A percentile compares a stretch with the other conserved stretches of the same genome.
phyloP scores from a whole-genome alignment of 2,113 vertebrate genomes.

The Telmatochromis sp. region DNA sequence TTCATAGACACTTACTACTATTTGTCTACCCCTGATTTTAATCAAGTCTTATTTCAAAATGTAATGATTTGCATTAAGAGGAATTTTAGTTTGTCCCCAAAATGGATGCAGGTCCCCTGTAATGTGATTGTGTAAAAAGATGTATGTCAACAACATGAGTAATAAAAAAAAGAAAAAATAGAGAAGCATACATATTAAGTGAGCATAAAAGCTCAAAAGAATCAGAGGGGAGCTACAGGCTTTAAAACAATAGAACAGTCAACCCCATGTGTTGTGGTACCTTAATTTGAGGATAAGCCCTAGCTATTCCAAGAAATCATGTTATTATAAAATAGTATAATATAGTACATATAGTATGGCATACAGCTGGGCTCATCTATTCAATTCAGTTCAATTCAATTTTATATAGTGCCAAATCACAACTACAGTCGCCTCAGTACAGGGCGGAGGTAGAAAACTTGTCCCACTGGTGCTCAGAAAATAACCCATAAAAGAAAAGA shows the following conservation, averaged over 20 bases:
- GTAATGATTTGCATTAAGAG: background rate
- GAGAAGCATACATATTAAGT: background rate
- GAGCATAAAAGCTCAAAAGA: background rate
- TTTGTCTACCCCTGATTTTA: background rate
- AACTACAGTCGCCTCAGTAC: background rate
- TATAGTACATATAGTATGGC: background rate
- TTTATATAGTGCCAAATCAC: background rate
- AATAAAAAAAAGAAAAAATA: background rate
- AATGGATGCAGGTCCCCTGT: background rate
- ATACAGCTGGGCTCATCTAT: background rate
- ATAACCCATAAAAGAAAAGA: background rate
- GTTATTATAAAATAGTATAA: background rate
- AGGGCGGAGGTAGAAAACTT: background rate
- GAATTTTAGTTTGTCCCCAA: background rate
- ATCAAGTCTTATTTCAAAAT: background rate
- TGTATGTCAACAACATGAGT: background rate
- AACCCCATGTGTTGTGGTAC: background rate
- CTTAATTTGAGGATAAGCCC: background rate
- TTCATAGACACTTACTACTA: background rate
- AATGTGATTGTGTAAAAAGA: background rate
- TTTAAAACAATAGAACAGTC: background rate
- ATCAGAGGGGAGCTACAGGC: rapidly evolving
- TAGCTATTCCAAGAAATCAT: background rate
- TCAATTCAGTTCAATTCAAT: background rate
- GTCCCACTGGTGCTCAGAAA: background rate